Evolutionary conservation across 2,888 invertebrate genomes (phyloP).

Genomic region (Cheilosia vulpina): DNA sequence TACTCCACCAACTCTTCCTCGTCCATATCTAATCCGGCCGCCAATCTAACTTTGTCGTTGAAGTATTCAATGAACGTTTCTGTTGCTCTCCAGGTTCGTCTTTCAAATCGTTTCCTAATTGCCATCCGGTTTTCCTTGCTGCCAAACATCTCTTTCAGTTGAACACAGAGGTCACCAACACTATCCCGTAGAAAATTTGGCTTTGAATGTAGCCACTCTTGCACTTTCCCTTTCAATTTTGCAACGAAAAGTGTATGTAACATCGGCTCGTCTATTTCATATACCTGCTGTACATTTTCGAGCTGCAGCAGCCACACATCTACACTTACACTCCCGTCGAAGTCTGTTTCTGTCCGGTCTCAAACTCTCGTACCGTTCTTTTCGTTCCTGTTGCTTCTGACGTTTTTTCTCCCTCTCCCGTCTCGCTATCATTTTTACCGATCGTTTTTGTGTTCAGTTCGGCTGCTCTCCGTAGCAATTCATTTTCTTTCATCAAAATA

Average conservation of each 20-base stretch:
- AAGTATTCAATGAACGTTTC: slow-evolving; percentile 15
- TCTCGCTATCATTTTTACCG: too few species aligned
- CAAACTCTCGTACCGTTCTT: too few species aligned
- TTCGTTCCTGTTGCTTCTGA: too few species aligned
- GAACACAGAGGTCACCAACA: slow-evolving; percentile 21
- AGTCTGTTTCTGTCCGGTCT: too few species aligned
- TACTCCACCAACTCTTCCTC: slow-evolving; percentile 38
- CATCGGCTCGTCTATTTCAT: neutral
- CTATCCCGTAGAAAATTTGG: slow-evolving; percentile 24
- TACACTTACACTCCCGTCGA: too few species aligned
- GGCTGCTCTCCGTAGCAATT: too few species aligned
- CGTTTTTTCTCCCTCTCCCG: too few species aligned
- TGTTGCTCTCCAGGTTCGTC: slow-evolving; percentile 6
- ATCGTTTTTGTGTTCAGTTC: too few species aligned
- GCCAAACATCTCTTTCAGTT: slow-evolving; percentile 21
- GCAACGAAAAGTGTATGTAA: neutral
- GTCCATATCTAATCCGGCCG: neutral
- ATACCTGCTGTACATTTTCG: neutral
- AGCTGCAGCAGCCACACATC: slow-evolving; percentile 25
- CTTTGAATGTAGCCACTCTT: slow-evolving; percentile 44
- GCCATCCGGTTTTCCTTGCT: slow-evolving; percentile 18
- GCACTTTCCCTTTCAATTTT: slow-evolving; percentile 28
- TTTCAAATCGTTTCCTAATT: slow-evolving; percentile 19
- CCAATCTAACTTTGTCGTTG: slow-evolving; percentile 12
- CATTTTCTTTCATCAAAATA: too few species aligned